Base-by-base conservation (phyloP, 2,113 vertebrate genomes). In the Aspidoscelis tigris region DNA sequence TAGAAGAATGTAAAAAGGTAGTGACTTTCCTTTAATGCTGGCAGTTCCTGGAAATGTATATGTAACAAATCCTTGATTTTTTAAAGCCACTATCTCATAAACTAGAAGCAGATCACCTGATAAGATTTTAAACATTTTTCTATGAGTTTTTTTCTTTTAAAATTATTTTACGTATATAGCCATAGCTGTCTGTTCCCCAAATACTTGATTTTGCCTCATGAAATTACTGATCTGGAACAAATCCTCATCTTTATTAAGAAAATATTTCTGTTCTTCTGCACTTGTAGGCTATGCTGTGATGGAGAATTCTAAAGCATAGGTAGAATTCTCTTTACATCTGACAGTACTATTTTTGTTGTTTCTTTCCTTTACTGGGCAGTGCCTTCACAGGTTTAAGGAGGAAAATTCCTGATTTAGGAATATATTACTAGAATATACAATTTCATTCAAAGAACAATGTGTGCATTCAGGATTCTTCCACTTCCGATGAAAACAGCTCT, bases 361-460 rank as follows among this genome's bases (percentile, higher is more conserved):
- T 83, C 20, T 1, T 55, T 76, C 92, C 91, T 87, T 87, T 68
- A 88, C 72, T 87, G 44, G 70, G 87, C 53, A 76, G 33, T 77
- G 92, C 91, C 11, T 58, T 89, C 93, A 91, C 89, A 93, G 91
- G 78, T 50, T n/a, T 75, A 88, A 91, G 74, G 43, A 65, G 39
- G 24, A 80, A 87, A 87, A 33, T 66, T 73, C 69, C 86, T 90
- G 79, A 88, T 84, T 92, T 94, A 81, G 80, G 85, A 90, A 76
- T 86, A 16, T 0, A 88, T 93, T 92, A 80, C 78, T 74, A 14
- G 41, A 86, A 86, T 0, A 3, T 84, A 89, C 89, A 44, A 58
- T 79, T 91, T 80, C 61, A 80, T 80, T 82, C 70, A 78, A 87
- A 88, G 80, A 81, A 81, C 87, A 82, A 41, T 43, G 43, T 41